These are phyloP conservation scores for Scopus umbretta DNA, from an alignment of 2,113 vertebrate genomes.

Conservation along the genomic window DNA sequence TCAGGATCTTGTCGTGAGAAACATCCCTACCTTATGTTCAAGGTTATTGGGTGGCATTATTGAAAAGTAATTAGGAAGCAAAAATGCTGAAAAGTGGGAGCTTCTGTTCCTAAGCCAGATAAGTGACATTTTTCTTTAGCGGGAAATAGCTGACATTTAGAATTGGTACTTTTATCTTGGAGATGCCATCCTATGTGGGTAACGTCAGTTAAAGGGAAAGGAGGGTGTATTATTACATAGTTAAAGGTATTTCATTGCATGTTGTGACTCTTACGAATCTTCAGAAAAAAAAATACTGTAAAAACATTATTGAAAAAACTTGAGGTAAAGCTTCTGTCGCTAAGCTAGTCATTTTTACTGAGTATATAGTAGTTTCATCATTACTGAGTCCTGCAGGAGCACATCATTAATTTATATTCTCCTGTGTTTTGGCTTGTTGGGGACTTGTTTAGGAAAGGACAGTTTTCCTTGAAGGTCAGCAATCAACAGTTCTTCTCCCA, in stretches of 20 bases:
- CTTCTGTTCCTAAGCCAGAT: neutral
- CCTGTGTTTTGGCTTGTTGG: neutral
- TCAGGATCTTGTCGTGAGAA: neutral
- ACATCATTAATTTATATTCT: neutral
- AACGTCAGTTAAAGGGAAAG: neutral
- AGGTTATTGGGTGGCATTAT: neutral
- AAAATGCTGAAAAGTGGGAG: neutral
- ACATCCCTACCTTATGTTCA: neutral
- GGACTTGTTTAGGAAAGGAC: slow-evolving; percentile 74
- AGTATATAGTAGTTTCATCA: neutral
- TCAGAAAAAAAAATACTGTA: neutral
- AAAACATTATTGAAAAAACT: neutral
- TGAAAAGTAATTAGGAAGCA: neutral
- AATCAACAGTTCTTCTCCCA: slow-evolving; percentile 80
- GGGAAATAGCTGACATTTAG: neutral
- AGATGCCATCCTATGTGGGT: neutral
- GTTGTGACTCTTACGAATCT: neutral
- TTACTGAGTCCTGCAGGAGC: neutral
- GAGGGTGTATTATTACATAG: neutral
- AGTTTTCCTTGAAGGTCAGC: slow-evolving; percentile 79
- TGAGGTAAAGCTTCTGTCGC: neutral
- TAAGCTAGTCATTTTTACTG: neutral
- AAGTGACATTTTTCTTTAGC: neutral
- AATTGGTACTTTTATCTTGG: neutral
- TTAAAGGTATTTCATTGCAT: neutral